phyloP scores from a whole-genome alignment of 1,140 invertebrate species.

The Calycopis cecrops region DNA sequence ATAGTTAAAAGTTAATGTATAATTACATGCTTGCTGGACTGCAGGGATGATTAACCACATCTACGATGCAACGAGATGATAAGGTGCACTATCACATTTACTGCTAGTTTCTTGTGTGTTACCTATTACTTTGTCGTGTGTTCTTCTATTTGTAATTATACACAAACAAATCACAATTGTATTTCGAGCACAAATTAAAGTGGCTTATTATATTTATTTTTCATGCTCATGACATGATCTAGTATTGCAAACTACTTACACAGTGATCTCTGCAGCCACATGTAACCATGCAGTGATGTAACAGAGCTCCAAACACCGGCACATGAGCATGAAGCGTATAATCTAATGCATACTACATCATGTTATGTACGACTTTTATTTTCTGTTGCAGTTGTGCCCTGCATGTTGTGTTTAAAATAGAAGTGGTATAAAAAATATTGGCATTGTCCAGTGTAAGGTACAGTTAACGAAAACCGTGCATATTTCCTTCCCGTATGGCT shows the following conservation, averaged over 20 bases:
- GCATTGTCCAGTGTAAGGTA: constrained; percentile 64
- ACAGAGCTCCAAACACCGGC: neutral
- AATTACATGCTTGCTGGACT: constrained; percentile 57
- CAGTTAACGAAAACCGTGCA: constrained; percentile 65
- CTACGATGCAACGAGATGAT: constrained; percentile 71
- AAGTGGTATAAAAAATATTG: constrained; percentile 64
- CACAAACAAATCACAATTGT: too few relatives aligned
- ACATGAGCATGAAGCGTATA: neutral
- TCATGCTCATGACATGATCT: neutral
- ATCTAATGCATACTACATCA: constrained; percentile 2
- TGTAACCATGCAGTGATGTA: constrained; percentile 1
- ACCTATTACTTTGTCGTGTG: too few relatives aligned
- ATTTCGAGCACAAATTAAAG: neutral
- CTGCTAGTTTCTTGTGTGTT: neutral
- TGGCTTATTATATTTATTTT: constrained; percentile 5
- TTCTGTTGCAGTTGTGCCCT: constrained; percentile 69
- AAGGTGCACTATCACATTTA: constrained; percentile 48
- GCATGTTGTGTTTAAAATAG: constrained; percentile 68
- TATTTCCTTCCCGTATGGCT: constrained; percentile 82
- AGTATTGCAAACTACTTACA: neutral
- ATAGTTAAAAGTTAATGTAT: constrained; percentile 34
- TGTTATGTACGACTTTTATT: constrained; percentile 37
- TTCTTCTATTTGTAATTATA: too few relatives aligned
- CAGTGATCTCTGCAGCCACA: neutral
- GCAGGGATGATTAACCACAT: constrained; percentile 51